Evolutionary conservation across 1,140 invertebrate genomes (phyloP), one percentile per base, ranked within the genome.

Genomic region (Copidosoma floridanum): DNA sequence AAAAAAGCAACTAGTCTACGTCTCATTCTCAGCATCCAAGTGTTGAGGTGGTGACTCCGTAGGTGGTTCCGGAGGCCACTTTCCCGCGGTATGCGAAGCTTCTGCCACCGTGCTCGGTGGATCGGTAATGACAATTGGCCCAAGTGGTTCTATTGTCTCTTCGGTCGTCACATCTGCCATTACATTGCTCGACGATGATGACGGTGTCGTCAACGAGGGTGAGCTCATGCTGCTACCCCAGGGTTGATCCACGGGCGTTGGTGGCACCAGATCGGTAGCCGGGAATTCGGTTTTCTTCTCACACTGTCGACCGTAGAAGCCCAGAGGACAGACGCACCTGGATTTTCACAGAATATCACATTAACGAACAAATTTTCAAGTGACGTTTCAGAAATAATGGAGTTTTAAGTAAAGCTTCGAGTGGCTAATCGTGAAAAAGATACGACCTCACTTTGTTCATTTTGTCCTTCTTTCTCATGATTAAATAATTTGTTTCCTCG

Each of bases 21-120:
- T 73, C 65, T 81, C 79, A 63, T 81, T 81, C 41, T 81, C 77
- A 50, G 71, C 70, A 57, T 79, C 77, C 26, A 67, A 71, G 55
- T 77, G 54, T 5, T 37, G 8, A 57, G 63, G 43, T 0, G 77
- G 63, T 7, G 59, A 47, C 32, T 72, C 68, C 5, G 75, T 78
- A 7, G 74, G 66, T 10, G 68, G 35, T 58, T 80, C 77, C 10
- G 74, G 75, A 23, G 77, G 77, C 78, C 78, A 79, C 70, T 79
- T 81, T 29, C 75, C 78, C 23, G 77, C 76, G 7, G 77, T 79
- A 5, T 76, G 76, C 14, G 72, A 65, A 24, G 75, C 68, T 53
- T 78, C 71, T 11, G 71, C 66, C 20, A 53, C 69, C 0, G 61
- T 46, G 7, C 57, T 53, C 50, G 78, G 72, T 18, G 71, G 62